Evolutionary conservation across 53 echinoderm and acorn worm genomes (phyloP), one percentile per base, ranked within the genome.

Genomic region (Stichopus horrens): DNA sequence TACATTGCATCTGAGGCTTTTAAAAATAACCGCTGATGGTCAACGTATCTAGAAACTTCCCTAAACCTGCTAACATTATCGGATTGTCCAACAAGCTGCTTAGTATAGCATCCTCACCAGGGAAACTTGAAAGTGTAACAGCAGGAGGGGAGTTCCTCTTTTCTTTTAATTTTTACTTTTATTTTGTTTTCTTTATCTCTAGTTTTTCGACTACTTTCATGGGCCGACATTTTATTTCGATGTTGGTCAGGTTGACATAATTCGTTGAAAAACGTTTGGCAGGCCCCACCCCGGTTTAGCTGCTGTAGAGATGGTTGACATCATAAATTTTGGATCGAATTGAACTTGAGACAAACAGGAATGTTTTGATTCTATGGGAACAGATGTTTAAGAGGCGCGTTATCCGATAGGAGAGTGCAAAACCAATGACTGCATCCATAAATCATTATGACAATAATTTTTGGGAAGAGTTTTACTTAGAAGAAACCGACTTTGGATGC

Each of bases 331-430:
- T 63, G 37, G 16, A 63, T 63, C 63, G 63, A 63, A 16, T 7
- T 63, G 63, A 63, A 63, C 63, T 63, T 63, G 63, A 63, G 63
- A 63, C 63, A 63, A 63, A 63, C 63, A 63, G 63, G 63, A 63
- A 63, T 63, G 63, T 63, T 63, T 63, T 63, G 63, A 63, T 63
- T 13, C 63, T 63, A 63, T 63, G 63, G 63, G 5, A 63, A 63
- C 63, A 63, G 63, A 63, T 63, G 16, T 63, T 63, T 63, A 63
- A 16, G 11, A 63, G 63, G 10, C 7, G 16, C 63, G 63, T 63
- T 63, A 63, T 7, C 63, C 63, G 63, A 63, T 63, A 63, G 63
- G 0, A 16, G 11, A 63, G 11, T 63, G 8, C 63, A 63, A 63
- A 63, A 63, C 11, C 63, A 63, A 16, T 63, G 63, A 63, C 63